Conservation (phyloP, 2,113 vertebrate species). For the Daboia siamensis region DNA sequence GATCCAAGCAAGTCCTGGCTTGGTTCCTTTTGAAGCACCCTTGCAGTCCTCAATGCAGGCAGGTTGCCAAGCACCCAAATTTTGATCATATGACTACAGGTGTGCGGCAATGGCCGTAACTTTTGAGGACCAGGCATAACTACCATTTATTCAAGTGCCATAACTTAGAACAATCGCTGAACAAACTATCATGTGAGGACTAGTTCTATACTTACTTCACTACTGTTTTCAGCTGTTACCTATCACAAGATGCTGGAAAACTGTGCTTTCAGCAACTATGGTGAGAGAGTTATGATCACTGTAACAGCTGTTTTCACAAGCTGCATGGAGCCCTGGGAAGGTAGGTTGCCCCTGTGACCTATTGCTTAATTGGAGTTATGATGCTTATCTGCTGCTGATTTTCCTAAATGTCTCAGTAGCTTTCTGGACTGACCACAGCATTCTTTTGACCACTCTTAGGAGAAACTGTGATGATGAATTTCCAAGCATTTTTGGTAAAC, state of each 20-base stretch:
- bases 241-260: background rate
- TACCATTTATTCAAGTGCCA: background rate
- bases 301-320: background rate
- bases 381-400: background rate
- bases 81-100: background rate
- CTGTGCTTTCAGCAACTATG: background rate
- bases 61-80: background rate
- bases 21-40: background rate
- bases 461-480: background rate
- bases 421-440: background rate
- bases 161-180: background rate
- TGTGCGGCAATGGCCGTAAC: background rate
- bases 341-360: background rate
- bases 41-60: background rate
- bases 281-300: background rate
- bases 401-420: background rate
- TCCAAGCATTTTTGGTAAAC: background rate
- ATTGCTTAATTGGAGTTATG: background rate
- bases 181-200: background rate
- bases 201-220: background rate
- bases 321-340: background rate
- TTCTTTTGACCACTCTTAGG: background rate
- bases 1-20: background rate
- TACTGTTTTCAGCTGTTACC: background rate
- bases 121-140: background rate